A percentile compares a stretch with the other conserved stretches of the same genome.
Conservation (phyloP, 2,113 vertebrate genomes). For the Actenoides hombroni region DNA sequence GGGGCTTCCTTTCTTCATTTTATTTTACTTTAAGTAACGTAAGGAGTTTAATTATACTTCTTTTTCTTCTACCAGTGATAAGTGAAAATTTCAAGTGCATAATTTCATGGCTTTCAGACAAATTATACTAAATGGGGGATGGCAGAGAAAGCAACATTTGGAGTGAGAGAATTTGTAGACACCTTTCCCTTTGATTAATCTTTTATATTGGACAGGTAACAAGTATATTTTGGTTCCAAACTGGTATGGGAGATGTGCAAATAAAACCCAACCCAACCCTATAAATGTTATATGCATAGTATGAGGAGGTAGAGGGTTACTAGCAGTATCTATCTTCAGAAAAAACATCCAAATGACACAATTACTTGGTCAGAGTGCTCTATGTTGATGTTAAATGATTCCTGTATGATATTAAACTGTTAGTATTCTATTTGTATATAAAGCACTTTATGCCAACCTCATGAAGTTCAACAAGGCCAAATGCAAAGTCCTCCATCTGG, state of each 20-base stretch:
- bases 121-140: not conserved
- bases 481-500: too few species aligned
- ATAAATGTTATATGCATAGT: not conserved
- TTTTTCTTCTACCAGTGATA: not conserved
- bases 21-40: not conserved
- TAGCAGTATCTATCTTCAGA: not conserved
- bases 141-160: fast-evolving
- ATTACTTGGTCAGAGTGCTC: not conserved
- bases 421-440: not conserved
- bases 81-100: not conserved
- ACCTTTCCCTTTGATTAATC: not conserved
- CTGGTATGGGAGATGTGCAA: not conserved
- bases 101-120: not conserved
- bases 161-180: not conserved
- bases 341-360: not conserved
- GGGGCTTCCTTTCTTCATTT: not conserved
- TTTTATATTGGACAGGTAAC: not conserved
- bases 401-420: not conserved
- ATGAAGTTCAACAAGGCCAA: too few species aligned
- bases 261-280: not conserved
- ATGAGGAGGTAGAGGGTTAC: not conserved
- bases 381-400: not conserved
- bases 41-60: not conserved
- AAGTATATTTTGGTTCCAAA: not conserved
- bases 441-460: not conserved